phyloP scores from a whole-genome alignment of 2,113 vertebrate genomes.

The Ictidomys tridecemlineatus region DNA sequence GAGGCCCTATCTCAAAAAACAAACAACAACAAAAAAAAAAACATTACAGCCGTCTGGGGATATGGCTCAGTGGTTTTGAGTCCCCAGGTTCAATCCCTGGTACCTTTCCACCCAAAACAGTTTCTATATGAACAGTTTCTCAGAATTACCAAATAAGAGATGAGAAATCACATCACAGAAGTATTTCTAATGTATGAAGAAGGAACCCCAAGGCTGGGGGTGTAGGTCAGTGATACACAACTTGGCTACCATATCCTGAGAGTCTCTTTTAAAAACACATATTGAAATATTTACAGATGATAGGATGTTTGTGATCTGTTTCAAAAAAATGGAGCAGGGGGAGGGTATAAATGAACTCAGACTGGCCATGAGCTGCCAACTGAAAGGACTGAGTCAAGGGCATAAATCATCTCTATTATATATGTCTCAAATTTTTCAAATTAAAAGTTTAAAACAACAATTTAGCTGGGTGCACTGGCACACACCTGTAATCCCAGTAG shows the following conservation, averaged over 20 bases:
- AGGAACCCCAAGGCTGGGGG: neutral
- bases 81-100: too few species aligned
- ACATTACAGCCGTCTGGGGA: too few species aligned
- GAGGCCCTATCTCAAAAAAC: too few species aligned
- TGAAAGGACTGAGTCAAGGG: neutral
- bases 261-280: neutral
- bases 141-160: neutral
- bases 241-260: neutral
- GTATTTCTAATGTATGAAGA: neutral
- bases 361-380: neutral
- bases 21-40: too few species aligned
- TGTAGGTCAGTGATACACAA: too few species aligned
- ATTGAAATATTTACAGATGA: neutral
- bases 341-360: neutral
- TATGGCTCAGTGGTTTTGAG: too few species aligned
- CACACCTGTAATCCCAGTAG: too few species aligned
- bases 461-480: too few species aligned
- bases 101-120: neutral
- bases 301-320: neutral
- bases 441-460: neutral
- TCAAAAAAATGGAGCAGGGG: neutral
- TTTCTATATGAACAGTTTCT: neutral
- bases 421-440: neutral
- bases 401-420: neutral
- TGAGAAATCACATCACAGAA: neutral